A percentile compares a stretch with the other conserved stretches of the same genome.
phyloP scores from a whole-genome alignment of 2,888 invertebrate genomes.

The Euzetes globulus region DNA sequence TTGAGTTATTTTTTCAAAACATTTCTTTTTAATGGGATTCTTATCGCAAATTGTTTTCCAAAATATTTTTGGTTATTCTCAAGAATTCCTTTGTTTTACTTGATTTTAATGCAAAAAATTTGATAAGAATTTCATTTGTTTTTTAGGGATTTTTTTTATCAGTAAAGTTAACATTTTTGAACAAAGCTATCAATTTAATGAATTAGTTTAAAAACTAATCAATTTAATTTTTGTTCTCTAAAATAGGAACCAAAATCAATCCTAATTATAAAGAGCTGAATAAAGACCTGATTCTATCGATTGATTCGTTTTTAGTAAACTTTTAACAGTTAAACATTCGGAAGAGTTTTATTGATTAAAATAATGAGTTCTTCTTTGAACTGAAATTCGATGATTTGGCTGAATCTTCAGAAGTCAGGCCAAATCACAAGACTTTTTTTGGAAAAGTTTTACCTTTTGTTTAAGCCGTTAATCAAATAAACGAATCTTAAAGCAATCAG shows the following conservation, averaged over 20 bases:
- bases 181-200: too few species aligned
- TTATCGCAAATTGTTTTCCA: too few species aligned
- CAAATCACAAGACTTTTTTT: neutral
- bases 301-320: neutral
- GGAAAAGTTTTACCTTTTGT: neutral
- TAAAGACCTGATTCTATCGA: neutral
- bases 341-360: constrained; percentile 1
- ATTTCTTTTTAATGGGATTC: too few species aligned
- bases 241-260: neutral
- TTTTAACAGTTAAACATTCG: neutral
- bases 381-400: neutral
- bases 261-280: neutral
- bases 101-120: too few species aligned
- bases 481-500: constrained; percentile 5
- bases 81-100: too few species aligned
- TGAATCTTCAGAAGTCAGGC: neutral
- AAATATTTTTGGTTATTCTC: too few species aligned
- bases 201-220: too few species aligned
- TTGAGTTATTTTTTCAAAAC: too few species aligned
- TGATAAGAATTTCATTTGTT: too few species aligned
- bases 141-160: too few species aligned
- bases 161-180: too few species aligned
- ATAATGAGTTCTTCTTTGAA: neutral
- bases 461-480: neutral
- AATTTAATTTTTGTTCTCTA: too few species aligned